phyloP scores from a whole-genome alignment of 30 jellyfish, hydroid and myxozoan species.

The Sanderia malayensis region DNA sequence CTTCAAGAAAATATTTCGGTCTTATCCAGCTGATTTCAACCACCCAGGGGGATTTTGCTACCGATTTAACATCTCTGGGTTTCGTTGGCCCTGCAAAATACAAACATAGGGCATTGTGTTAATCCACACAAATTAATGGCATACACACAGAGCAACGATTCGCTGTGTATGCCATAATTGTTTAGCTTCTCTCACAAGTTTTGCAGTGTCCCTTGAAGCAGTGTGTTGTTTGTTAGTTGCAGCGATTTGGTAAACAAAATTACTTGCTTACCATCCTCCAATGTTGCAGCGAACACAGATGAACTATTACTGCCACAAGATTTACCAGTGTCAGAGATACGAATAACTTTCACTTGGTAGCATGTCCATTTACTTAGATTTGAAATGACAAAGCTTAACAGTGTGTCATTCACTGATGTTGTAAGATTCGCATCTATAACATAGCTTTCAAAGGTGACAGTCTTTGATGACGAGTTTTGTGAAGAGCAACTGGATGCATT shows the following conservation, averaged over 20 bases:
- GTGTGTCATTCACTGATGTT: not conserved
- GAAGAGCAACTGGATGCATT: slow-evolving; percentile 12
- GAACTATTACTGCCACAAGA: not conserved
- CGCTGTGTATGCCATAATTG: not conserved
- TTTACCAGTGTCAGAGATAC: slow-evolving; percentile 23
- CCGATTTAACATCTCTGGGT: not conserved
- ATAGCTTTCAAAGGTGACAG: not conserved
- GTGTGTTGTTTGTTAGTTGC: no score
- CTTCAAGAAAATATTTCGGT: no score
- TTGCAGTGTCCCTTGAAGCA: no score
- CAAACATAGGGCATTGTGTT: not conserved
- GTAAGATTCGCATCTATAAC: not conserved
- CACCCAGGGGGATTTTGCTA: no score
- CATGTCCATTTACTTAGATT: slow-evolving; percentile 36
- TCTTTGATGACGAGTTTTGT: not conserved
- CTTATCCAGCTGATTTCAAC: no score
- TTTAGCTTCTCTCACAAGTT: no score
- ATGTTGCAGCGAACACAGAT: slow-evolving; percentile 13
- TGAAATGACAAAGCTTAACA: slow-evolving; percentile 2
- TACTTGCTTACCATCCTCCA: slow-evolving; percentile 43
- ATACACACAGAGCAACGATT: not conserved
- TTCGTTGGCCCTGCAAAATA: not conserved
- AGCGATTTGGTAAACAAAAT: no score
- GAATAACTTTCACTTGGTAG: slow-evolving; percentile 26
- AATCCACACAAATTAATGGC: not conserved